phyloP scores from a whole-genome alignment of 2,888 invertebrate genomes.

The Stenurella melanura region DNA sequence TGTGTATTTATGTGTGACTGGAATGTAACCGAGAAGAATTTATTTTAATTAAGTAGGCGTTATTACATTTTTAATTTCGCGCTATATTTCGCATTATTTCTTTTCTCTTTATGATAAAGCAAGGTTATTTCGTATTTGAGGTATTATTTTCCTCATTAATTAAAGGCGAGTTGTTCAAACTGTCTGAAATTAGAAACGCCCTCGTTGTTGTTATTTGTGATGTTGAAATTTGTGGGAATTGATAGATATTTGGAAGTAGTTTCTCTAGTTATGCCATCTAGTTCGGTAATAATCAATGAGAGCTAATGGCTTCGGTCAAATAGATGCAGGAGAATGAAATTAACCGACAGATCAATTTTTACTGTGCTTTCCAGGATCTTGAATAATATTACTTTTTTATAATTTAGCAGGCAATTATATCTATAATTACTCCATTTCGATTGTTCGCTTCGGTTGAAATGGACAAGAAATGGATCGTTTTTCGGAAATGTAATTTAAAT shows the following conservation, averaged over 20 bases:
- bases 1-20: constrained; percentile 12
- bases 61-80: constrained; percentile 34
- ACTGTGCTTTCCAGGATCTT: too few species aligned
- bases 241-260: not conserved
- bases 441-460: too few species aligned
- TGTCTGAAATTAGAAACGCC: not conserved
- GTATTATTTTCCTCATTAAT: constrained; percentile 31
- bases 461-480: too few species aligned
- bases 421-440: too few species aligned
- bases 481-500: too few species aligned
- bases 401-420: too few species aligned
- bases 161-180: constrained; percentile 1
- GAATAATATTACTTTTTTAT: too few species aligned
- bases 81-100: constrained; percentile 15
- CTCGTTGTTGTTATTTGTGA: not conserved
- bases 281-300: not conserved
- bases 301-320: not conserved
- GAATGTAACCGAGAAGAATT: constrained; percentile 5
- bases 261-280: not conserved
- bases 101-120: constrained; percentile 13
- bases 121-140: constrained; percentile 16
- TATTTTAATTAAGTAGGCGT: constrained; percentile 26
- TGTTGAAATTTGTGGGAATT: not conserved
- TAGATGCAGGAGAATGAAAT: too few species aligned
- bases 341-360: too few species aligned